Evolutionary conservation across 2,113 vertebrate species (phyloP).

Genomic region (Amphiprion ocellaris): DNA sequence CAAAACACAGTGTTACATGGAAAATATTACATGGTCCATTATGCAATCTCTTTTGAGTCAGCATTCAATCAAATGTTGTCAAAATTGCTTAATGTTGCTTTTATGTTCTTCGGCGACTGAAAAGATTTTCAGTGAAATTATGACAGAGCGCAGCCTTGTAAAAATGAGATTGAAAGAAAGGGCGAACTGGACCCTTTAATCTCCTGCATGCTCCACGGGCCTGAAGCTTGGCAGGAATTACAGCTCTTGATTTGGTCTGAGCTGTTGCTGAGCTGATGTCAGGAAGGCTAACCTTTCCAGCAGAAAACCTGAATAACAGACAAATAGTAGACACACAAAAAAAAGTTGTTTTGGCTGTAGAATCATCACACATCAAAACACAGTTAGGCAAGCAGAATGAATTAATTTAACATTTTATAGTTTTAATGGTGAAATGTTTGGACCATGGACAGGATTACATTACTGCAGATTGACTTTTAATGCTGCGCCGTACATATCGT

Average conservation of each 20-base stretch:
- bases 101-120: constrained; percentile 13
- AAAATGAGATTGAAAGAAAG: constrained; percentile 49
- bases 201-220: constrained; percentile 33
- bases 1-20: not conserved
- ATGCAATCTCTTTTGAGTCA: constrained; percentile 24
- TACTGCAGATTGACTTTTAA: not conserved
- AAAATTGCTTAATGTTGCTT: constrained; percentile 16
- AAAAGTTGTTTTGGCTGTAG: constrained; percentile 11
- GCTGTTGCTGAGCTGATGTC: constrained; percentile 44
- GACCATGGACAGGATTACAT: not conserved
- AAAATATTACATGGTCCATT: constrained; percentile 24
- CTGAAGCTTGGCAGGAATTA: constrained; percentile 33
- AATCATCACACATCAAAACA: not conserved
- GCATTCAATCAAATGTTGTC: constrained; percentile 9
- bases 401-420: constrained; percentile 7
- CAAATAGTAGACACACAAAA: constrained; percentile 10
- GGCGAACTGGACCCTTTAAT: constrained; percentile 41
- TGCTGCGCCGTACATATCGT: not conserved
- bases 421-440: constrained; percentile 2
- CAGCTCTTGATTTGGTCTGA: constrained; percentile 51
- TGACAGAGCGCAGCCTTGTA: constrained; percentile 18
- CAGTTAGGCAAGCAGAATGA: no score
- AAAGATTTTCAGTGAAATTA: constrained; percentile 34
- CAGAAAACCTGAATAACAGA: constrained; percentile 20
- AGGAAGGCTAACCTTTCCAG: constrained; percentile 30